Base-by-base conservation (phyloP, 2,888 invertebrate species). In the Callyntrura sp. region DNA sequence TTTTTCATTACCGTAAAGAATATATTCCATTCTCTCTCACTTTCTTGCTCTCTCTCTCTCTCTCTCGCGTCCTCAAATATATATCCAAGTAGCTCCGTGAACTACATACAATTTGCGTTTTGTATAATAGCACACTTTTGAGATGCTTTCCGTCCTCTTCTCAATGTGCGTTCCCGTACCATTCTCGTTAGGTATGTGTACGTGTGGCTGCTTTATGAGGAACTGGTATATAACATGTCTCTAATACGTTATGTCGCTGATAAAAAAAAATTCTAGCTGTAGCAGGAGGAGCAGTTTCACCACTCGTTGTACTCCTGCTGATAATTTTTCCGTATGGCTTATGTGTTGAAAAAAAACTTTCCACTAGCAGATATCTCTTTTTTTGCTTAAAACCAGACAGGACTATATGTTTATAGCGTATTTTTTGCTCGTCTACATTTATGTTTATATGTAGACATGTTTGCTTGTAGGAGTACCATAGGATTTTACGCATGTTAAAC, bases 341-440 rank as follows among this genome's bases (percentile, higher is more conserved):
- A 76, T 57, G 85, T 43, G 35, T 68, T 45, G 45, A 78, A 85
- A 62, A 25, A 85, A 73, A 57, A 14, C 45, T 70, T 43, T 20
- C 17, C 8, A 68, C 14, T 73, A 70, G 20, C 17, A 25, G 23
- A 85, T n/a, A 45, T 23, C 55, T 76, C 11, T 65, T 35, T 43
- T 17, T 23, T 43, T 55, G 23, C 35, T 48, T 55, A 57, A 14
- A 62, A 20, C 25, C 73, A n/a, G n/a, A n/a, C n/a, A n/a, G n/a
- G n/a, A n/a, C n/a, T n/a, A n/a, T n/a, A n/a, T n/a, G n/a, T n/a
- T n/a, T n/a, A n/a, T n/a, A n/a, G n/a, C n/a, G n/a, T n/a, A n/a
- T 48, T 25, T 68, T 55, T 25, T n/a, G 23, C 35, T 85, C 76
- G 60, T 76, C 85, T 85, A 85, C 76, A 76, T 82, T 28, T 85